Evolutionary conservation across 2,113 vertebrate species (phyloP).

Genomic region (Aythya baeri): DNA sequence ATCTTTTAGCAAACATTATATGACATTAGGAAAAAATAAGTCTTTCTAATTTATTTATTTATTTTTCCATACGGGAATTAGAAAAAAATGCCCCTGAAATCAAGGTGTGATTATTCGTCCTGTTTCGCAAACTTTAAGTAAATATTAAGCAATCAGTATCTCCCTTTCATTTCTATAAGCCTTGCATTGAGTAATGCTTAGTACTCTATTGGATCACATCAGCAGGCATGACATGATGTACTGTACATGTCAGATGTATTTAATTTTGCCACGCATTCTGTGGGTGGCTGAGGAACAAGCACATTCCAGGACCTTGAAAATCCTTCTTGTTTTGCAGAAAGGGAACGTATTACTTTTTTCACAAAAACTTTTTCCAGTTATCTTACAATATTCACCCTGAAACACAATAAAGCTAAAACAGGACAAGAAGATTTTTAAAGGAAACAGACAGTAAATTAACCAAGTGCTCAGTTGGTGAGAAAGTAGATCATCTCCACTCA

Average conservation of each 20-base stretch:
- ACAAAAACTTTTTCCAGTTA: not conserved
- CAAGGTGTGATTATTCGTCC: not conserved
- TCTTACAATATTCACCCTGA: not conserved
- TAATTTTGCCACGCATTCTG: slow-evolving; percentile 41
- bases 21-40: not conserved
- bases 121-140: not conserved
- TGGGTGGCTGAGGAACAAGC: slow-evolving; percentile 28
- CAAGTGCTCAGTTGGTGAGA: not conserved
- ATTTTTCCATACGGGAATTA: not conserved
- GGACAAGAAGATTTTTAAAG: not conserved
- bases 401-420: not conserved
- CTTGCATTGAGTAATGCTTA: slow-evolving; percentile 9
- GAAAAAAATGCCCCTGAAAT: not conserved
- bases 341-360: not conserved
- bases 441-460: not conserved
- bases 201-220: not conserved
- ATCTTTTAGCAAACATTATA: not conserved
- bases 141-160: slow-evolving; percentile 11
- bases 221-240: slow-evolving; percentile 26
- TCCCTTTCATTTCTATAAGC: slow-evolving; percentile 11
- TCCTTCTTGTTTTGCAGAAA: slow-evolving; percentile 21
- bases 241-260: slow-evolving; percentile 25
- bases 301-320: slow-evolving; percentile 31
- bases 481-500: not conserved
- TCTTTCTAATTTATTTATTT: not conserved